These are phyloP conservation scores for Creontiades dilutus DNA, from an alignment of 2,888 invertebrate genomes.

Conservation along the genomic window DNA sequence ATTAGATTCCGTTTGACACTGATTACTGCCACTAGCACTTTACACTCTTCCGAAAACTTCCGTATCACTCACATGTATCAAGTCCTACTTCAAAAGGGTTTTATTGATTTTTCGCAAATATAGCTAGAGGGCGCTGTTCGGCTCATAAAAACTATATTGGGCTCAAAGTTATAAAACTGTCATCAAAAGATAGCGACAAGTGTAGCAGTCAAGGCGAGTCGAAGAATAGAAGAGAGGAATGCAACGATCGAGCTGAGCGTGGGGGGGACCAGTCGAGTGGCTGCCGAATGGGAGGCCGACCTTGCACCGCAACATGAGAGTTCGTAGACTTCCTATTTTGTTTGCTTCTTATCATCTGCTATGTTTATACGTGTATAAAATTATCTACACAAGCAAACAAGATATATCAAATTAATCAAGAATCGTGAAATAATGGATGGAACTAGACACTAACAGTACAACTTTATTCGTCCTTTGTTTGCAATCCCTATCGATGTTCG, in stretches of 20 bases:
- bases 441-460: too few species aligned
- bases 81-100: too few species aligned
- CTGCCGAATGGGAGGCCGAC: slow-evolving; percentile 20
- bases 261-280: slow-evolving; percentile 33
- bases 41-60: too few species aligned
- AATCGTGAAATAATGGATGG: too few species aligned
- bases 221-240: slow-evolving; percentile 18
- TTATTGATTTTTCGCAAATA: too few species aligned
- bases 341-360: slow-evolving; percentile 22
- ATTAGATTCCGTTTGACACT: too few species aligned
- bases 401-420: neutral
- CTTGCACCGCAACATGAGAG: slow-evolving; percentile 34
- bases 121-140: neutral
- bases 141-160: neutral
- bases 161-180: neutral
- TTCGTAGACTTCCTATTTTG: slow-evolving; percentile 28
- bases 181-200: slow-evolving; percentile 10
- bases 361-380: neutral
- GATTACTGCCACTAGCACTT: too few species aligned
- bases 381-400: slow-evolving; percentile 29
- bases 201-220: slow-evolving; percentile 2
- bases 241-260: slow-evolving; percentile 6
- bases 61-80: too few species aligned
- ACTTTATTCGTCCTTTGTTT: too few species aligned
- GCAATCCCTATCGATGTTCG: too few species aligned